phyloP scores from a whole-genome alignment of 1,140 invertebrate species.

The Drepana arcuata region DNA sequence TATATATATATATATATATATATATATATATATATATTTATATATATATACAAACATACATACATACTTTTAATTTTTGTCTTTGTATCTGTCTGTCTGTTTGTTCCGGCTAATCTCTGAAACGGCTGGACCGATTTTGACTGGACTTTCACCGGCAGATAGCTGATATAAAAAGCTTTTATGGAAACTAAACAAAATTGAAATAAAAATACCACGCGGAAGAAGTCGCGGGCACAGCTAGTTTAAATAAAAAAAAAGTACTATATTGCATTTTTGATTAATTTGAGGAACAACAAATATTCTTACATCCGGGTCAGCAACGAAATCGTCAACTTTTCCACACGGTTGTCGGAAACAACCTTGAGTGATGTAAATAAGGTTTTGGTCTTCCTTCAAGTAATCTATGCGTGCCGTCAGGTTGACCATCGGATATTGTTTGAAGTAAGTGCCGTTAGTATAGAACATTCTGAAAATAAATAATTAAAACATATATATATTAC shows the following conservation, averaged over 20 bases:
- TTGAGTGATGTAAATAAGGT: constrained; percentile 15
- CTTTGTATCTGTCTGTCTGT: constrained; percentile 3
- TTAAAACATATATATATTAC: too few species aligned
- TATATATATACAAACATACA: too few species aligned
- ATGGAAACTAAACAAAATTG: too few species aligned
- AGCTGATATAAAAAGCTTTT: too few species aligned
- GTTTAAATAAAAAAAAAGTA: too few species aligned
- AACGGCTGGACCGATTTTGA: constrained; percentile 6
- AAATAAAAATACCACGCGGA: too few species aligned
- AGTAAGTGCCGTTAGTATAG: constrained; percentile 12
- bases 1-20: too few species aligned
- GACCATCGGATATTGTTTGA: constrained; percentile 12
- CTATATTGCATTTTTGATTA: constrained; percentile 1
- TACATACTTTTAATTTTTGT: too few species aligned
- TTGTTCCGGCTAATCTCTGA: constrained; percentile 3
- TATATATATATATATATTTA: too few species aligned
- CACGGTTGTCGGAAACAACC: constrained; percentile 18
- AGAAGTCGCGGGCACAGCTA: too few species aligned
- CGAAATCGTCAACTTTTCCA: constrained; percentile 7
- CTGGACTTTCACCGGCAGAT: too few species aligned
- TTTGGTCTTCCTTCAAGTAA: constrained; percentile 14
- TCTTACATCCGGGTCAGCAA: constrained; percentile 23
- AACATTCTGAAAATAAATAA: constrained; percentile 21
- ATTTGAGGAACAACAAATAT: neutral
- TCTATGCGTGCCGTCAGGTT: constrained; percentile 21